These are phyloP conservation scores for Phycodurus eques DNA, from an alignment of 2,113 vertebrate genomes.

Conservation along the genomic window DNA sequence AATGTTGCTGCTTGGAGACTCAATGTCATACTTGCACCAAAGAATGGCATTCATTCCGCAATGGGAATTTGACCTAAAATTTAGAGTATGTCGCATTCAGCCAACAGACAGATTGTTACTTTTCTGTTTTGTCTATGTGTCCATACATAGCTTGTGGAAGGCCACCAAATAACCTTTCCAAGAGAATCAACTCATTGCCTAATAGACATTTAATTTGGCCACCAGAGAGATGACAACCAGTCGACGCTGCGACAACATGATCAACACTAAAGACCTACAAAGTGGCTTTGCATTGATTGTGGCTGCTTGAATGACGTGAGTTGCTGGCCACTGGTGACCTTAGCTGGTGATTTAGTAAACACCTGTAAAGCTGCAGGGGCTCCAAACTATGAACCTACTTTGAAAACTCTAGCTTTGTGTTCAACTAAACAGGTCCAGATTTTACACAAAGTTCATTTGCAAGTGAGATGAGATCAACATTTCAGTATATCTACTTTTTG, in stretches of 20 bases:
- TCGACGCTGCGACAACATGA: slow-evolving; percentile 52
- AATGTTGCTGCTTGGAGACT: slow-evolving; percentile 43
- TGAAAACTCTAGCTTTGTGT: not conserved
- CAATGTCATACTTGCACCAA: slow-evolving; percentile 52
- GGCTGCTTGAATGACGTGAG: slow-evolving; percentile 54
- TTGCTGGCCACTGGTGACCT: slow-evolving; percentile 51
- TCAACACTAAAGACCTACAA: slow-evolving; percentile 51
- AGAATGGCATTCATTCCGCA: slow-evolving; percentile 51
- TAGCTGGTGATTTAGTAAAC: not conserved
- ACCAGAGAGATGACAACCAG: slow-evolving; percentile 42
- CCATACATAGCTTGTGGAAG: slow-evolving; percentile 35
- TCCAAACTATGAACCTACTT: not conserved
- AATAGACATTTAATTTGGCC: slow-evolving; percentile 54
- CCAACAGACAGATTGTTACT: slow-evolving; percentile 25
- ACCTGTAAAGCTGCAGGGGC: slow-evolving; percentile 3
- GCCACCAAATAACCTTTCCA: slow-evolving; percentile 37
- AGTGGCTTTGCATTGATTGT: slow-evolving; percentile 60
- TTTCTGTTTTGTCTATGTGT: slow-evolving; percentile 50
- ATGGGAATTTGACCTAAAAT: slow-evolving; percentile 56
- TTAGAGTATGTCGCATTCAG: slow-evolving; percentile 34
- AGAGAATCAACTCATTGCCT: slow-evolving; percentile 21
- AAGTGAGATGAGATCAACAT: too few species aligned
- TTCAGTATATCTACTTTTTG: too few species aligned
- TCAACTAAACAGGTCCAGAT: not conserved
- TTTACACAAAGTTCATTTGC: not conserved